A percentile compares a stretch with the other conserved stretches of the same genome.
These are phyloP conservation scores for Tapera naevia DNA, from an alignment of 2,797 vertebrate genomes.

Conservation along the genomic window DNA sequence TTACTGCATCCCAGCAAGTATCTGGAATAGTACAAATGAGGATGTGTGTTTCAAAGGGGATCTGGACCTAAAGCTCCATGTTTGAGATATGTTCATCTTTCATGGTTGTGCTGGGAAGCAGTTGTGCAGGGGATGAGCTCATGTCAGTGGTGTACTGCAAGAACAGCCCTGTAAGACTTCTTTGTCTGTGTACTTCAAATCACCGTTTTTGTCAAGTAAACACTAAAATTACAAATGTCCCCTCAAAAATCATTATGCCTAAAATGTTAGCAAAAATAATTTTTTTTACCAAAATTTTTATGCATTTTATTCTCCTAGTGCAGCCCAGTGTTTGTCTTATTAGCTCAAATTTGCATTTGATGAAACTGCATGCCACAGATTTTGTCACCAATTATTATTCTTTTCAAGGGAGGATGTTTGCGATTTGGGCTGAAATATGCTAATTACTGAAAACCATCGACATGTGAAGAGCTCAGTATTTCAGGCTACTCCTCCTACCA, in stretches of 20 bases:
- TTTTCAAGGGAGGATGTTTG: conserved; percentile 47
- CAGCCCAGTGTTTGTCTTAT: not conserved
- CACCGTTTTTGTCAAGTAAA: not conserved
- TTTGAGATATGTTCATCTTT: not conserved
- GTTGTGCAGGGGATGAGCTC: not conserved
- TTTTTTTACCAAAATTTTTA: not conserved
- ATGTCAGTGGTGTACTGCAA: not conserved
- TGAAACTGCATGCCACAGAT: conserved; percentile 27
- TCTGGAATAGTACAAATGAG: not conserved
- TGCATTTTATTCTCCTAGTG: not conserved
- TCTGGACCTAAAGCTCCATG: not conserved
- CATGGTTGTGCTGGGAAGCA: not conserved
- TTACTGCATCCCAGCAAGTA: not conserved
- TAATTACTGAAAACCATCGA: conserved; percentile 43
- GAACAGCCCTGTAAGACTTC: not conserved
- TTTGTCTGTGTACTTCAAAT: not conserved
- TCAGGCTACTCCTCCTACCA: not conserved
- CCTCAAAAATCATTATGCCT: not conserved
- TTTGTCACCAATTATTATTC: conserved; percentile 58
- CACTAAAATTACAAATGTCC: not conserved
- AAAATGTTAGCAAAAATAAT: not conserved
- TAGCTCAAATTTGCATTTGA: conserved; percentile 52
- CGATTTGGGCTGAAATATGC: conserved; percentile 53
- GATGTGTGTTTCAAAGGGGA: not conserved
- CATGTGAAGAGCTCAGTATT: conserved; percentile 44